Base-by-base conservation (phyloP, 2,797 vertebrate genomes). In the Nasua narica region DNA sequence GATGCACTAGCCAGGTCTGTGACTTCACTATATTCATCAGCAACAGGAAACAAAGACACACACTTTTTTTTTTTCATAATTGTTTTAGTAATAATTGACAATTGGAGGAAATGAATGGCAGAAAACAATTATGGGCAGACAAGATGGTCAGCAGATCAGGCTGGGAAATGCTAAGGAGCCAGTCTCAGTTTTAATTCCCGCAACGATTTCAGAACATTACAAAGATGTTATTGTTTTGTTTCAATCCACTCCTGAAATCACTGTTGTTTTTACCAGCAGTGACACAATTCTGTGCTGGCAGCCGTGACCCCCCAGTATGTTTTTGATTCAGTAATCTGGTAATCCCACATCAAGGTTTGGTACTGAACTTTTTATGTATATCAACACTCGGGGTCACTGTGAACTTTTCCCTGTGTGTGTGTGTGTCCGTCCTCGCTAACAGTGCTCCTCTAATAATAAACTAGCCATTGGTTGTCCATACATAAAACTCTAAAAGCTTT, bases 21-120 rank as follows among this genome's bases (percentile, higher is more conserved):
- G 97, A 98, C 96, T 97, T 98, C 97, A 98, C 78, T 79, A 92
- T 43, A 94, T 96, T 96, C 97, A 95, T 25, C 21, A 77, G 95
- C 88, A 94, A 82, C 97, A 98, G 97, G 98, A 98, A 98, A 95
- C 95, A 92, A 96, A 97, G 93, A 92, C 94, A 92, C 77, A 72
- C 69, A 95, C 74, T 91, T 79, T 78, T 88, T 78, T 88, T 94
- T 93, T 92, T 96, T 65, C 48, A 10, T 96, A 94, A 98, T 98
- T 98, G 98, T 98, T 97, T 97, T 95, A 95, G 93, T 87, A 97
- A 97, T 98, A 98, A 97, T 97, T 96, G 94, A 98, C 98, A 98
- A 98, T 98, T 94, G 97, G 95, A 98, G 98, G 98, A 98, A 98
- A 98, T 85, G 92, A 97, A 98, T 79, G 98, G 96, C 94, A 97